These are phyloP conservation scores for Bucco capensis DNA, from an alignment of 2,113 vertebrate genomes.

Conservation along the genomic window DNA sequence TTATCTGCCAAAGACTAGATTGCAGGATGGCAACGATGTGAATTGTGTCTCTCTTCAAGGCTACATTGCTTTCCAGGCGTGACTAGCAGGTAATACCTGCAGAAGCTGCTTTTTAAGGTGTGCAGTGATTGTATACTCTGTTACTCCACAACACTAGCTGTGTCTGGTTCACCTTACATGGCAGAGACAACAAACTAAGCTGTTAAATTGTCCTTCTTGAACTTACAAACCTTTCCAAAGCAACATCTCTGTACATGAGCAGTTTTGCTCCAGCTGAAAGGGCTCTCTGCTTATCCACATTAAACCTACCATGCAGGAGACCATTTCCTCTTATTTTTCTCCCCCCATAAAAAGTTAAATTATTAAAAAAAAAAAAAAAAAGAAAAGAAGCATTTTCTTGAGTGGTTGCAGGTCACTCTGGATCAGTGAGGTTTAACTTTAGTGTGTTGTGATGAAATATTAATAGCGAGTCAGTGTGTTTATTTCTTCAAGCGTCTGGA, in stretches of 20 bases:
- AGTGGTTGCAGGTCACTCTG: conserved; percentile 75
- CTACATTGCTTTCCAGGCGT: not conserved
- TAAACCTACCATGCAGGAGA: conserved; percentile 50
- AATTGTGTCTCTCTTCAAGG: not conserved
- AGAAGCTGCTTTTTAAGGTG: not conserved
- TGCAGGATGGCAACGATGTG: not conserved
- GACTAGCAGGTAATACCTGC: not conserved
- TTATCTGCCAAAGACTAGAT: fast-evolving
- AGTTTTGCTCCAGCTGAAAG: not conserved
- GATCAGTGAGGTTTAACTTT: conserved; percentile 74
- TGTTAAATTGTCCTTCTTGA: conserved; percentile 8
- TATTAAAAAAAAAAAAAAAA: conserved; percentile 61
- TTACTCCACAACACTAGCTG: not conserved
- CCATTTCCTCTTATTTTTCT: conserved; percentile 38
- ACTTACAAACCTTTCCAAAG: not conserved
- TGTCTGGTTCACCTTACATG: not conserved
- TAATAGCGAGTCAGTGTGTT: conserved; percentile 72
- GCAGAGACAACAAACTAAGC: not conserved
- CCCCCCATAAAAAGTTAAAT: conserved; percentile 66
- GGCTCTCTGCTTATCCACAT: not conserved
- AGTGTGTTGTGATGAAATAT: conserved; percentile 76
- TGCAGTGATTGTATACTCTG: not conserved
- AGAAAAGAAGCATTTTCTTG: conserved; percentile 67
- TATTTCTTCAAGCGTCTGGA: conserved; percentile 72
- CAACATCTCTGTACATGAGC: not conserved